Evolutionary conservation across 64 coral and sea anemone species (phyloP), one percentile per base, ranked within the genome.

Genomic region (Stichodactyla mertensii): DNA sequence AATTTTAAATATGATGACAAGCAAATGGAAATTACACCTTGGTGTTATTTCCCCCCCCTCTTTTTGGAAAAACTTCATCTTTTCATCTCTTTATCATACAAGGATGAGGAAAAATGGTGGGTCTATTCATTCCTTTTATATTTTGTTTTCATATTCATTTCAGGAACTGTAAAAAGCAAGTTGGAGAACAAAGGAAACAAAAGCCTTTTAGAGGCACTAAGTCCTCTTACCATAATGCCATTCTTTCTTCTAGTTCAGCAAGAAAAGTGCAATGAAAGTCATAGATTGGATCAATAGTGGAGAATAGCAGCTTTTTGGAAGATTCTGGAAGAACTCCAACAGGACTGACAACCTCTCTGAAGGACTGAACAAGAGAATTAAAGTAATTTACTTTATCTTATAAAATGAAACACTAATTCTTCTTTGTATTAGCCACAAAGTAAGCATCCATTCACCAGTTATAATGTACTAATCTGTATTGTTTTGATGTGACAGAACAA

Each of bases 181-280:
- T 59, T 1, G 5, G 57, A 10, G 9, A 59, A 12, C 57, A 15
- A 15, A 61, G 14, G 10, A 15, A 61, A 16, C 13, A 16, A 61
- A 61, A 61, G 77, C 77, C 77, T 80, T 14, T 22, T 80, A 11
- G 18, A 18, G 78, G 74, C 4, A 5, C 74, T 1, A 31, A 18
- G 22, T 78, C 0, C 1, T 74, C 87, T 78, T 91, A 94, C 96
- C 96, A 98, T 22, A 94, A 87, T 58, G 83, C 77, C 90, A 98
- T 89, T 67, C 92, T 83, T 20, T 94, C 86, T 51, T 98, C 92
- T 2, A 98, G 61, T 57, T 98, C 92, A 70, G 85, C 88, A 14
- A 98, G 82, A 62, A 98, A 98, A 22, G 93, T 84, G 67, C 96
- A 98, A 81, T 98, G 96, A 27, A 98, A 98, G 52, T 98, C 96